Conservation (phyloP, 2,888 invertebrate genomes). For the Gymnocheta viridis region DNA sequence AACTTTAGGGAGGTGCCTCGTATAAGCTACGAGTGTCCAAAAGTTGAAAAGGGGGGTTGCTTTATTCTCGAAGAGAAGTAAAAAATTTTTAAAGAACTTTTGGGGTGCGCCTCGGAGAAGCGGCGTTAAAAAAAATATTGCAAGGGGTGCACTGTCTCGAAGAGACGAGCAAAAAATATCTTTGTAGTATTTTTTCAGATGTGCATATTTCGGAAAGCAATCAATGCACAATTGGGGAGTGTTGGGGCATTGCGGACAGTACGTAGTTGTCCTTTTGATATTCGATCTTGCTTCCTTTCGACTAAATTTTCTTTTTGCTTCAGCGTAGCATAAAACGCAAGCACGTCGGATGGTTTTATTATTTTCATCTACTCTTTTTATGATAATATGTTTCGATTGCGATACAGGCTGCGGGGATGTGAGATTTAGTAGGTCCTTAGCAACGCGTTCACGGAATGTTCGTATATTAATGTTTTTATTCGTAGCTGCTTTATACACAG, state of each 20-base stretch:
- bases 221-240: constrained; percentile 40
- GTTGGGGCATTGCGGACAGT: constrained; percentile 32
- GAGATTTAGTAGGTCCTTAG: constrained; percentile 25
- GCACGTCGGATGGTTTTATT: constrained; percentile 7
- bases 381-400: constrained; percentile 11
- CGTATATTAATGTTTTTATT: constrained; percentile 35
- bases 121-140: too few relatives aligned
- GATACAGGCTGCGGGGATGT: constrained; percentile 28
- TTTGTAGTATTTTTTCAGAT: constrained; percentile 27
- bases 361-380: constrained; percentile 11
- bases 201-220: constrained; percentile 21
- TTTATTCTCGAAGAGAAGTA: too few relatives aligned
- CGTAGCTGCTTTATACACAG: constrained; percentile 19
- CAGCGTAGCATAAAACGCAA: constrained; percentile 31
- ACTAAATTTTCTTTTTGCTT: constrained; percentile 20
- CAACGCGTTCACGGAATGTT: constrained; percentile 25
- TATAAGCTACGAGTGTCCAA: too few relatives aligned
- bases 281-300: constrained; percentile 34
- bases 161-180: too few relatives aligned
- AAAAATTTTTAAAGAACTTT: too few relatives aligned
- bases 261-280: constrained; percentile 25
- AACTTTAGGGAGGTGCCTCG: too few relatives aligned
- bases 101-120: too few relatives aligned
- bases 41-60: too few relatives aligned
- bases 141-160: too few relatives aligned